Conservation (phyloP, 1,140 invertebrate species). For the Octopus bimaculoides region DNA sequence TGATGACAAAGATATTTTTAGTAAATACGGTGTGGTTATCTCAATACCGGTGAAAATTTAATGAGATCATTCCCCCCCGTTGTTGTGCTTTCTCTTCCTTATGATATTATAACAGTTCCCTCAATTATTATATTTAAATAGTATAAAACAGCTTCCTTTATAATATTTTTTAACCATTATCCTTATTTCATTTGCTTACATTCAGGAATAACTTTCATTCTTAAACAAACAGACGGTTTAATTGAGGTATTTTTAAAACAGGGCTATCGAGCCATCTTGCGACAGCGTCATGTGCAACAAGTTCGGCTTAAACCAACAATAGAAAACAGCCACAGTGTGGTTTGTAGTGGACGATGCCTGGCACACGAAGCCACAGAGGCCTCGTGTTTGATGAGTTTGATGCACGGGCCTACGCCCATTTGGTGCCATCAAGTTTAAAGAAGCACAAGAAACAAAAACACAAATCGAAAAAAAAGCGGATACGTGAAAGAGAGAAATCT, state of each 20-base stretch:
- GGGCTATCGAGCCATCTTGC: too few relatives aligned
- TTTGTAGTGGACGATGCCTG: slow-evolving; percentile 30
- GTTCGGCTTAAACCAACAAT: slow-evolving; percentile 14
- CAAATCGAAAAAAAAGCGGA: slow-evolving; percentile 34
- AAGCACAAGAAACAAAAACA: slow-evolving; percentile 32
- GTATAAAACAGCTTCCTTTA: too few relatives aligned
- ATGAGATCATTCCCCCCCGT: background rate
- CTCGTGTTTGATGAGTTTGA: slow-evolving; percentile 42
- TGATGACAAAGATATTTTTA: background rate
- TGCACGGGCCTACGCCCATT: slow-evolving; percentile 45
- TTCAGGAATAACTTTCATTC: too few relatives aligned
- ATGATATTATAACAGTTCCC: background rate
- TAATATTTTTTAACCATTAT: too few relatives aligned
- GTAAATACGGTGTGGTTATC: background rate
- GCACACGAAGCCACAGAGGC: slow-evolving; percentile 27
- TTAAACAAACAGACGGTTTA: too few relatives aligned
- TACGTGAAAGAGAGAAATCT: slow-evolving; percentile 20
- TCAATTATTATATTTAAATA: too few relatives aligned
- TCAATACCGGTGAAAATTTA: slow-evolving; percentile 1
- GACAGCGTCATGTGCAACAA: slow-evolving; percentile 3
- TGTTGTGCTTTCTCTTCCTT: background rate
- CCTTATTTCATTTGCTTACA: too few relatives aligned
- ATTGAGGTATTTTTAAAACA: too few relatives aligned
- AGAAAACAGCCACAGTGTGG: slow-evolving; percentile 17
- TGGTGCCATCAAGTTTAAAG: slow-evolving; percentile 27